Percentiles rank a stretch among this genome's conserved stretches.
phyloP scores from a whole-genome alignment of 2,797 vertebrate genomes.

The Mionectes olivaceus region DNA sequence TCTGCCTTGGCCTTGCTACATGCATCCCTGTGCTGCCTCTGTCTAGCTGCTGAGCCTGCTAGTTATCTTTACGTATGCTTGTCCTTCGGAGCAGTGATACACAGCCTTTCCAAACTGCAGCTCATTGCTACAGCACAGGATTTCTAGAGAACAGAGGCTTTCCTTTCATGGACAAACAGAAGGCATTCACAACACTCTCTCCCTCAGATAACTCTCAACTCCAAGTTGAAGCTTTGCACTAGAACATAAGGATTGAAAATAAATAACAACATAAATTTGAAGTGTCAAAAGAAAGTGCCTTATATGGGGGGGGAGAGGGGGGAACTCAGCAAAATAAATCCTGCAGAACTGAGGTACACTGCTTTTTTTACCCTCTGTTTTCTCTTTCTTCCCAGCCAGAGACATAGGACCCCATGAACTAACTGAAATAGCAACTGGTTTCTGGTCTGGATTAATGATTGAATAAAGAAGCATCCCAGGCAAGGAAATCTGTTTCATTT shows the following conservation, averaged over 20 bases:
- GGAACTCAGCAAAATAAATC: not conserved
- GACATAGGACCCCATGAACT: not conserved
- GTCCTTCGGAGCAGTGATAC: not conserved
- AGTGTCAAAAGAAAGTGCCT: not conserved
- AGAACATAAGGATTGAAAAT: not conserved
- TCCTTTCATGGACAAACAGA: not conserved
- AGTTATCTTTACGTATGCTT: not conserved
- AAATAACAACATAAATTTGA: not conserved
- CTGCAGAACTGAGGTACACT: not conserved
- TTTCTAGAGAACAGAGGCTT: not conserved
- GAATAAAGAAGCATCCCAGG: not conserved
- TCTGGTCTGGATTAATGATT: not conserved
- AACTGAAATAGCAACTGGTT: not conserved
- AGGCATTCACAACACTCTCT: not conserved
- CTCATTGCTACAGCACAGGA: not conserved
- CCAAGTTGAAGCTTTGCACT: not conserved
- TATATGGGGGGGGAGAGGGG: fast-evolving
- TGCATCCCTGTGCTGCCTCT: not conserved
- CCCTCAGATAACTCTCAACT: not conserved
- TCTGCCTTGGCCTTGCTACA: not conserved
- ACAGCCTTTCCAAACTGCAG: not conserved
- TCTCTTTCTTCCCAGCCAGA: not conserved
- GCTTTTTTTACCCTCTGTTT: not conserved
- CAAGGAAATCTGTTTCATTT: not conserved
- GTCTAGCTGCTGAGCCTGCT: not conserved